These are phyloP conservation scores for Drosophila meridionalis DNA, from an alignment of 2,888 invertebrate genomes.

Conservation along the genomic window DNA sequence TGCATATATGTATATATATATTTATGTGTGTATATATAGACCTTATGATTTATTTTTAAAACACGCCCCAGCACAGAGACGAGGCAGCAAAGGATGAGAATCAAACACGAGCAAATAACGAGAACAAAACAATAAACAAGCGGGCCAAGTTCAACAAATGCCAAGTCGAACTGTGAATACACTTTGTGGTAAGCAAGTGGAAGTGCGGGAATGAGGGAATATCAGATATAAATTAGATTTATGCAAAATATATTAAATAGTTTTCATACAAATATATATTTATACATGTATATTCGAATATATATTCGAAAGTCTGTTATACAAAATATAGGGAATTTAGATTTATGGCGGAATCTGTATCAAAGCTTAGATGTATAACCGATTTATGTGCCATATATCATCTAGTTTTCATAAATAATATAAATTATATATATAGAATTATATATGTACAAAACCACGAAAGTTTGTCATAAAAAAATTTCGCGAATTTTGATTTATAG, in stretches of 20 bases:
- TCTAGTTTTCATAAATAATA: background rate
- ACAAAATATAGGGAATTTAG: no score
- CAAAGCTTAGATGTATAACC: no score
- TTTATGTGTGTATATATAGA: conserved; percentile 2
- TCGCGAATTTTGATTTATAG: background rate
- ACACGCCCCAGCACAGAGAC: conserved; percentile 13
- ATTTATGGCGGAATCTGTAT: no score
- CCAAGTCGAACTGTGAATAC: background rate
- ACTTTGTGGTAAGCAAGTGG: background rate
- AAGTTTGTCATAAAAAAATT: background rate
- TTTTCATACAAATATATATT: background rate
- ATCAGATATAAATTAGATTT: background rate
- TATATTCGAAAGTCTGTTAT: background rate
- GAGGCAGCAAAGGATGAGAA: conserved; percentile 42
- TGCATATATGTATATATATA: conserved; percentile 5
- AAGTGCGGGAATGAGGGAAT: background rate
- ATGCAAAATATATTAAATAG: background rate
- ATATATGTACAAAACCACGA: background rate
- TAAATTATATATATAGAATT: background rate
- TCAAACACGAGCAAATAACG: conserved; percentile 41
- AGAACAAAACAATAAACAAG: conserved; percentile 17
- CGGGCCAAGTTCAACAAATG: background rate
- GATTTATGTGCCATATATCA: background rate
- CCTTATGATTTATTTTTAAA: conserved; percentile 68
- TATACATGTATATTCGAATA: background rate